Evolutionary conservation across 2,888 invertebrate genomes (phyloP).

Genomic region (Druceiella hillmani): DNA sequence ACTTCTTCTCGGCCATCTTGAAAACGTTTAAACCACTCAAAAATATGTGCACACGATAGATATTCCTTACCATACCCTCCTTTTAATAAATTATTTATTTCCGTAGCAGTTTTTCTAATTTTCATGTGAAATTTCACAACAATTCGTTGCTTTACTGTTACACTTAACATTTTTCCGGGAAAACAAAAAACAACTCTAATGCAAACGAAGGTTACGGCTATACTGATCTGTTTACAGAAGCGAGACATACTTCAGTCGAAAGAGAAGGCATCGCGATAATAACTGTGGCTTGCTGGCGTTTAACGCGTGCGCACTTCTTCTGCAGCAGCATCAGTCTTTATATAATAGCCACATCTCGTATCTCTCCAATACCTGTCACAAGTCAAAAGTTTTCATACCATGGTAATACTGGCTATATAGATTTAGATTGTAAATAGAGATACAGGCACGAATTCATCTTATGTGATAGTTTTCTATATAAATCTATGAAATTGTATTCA

Average conservation of each 20-base stretch:
- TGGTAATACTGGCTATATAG: too few relatives aligned
- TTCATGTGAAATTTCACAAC: not conserved
- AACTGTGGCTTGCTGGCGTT: not conserved
- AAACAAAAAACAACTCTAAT: too few relatives aligned
- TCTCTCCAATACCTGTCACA: too few relatives aligned
- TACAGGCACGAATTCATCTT: too few relatives aligned
- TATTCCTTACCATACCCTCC: not conserved
- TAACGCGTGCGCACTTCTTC: constrained; percentile 6
- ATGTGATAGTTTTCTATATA: too few relatives aligned
- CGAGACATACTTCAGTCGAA: too few relatives aligned
- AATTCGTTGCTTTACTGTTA: not conserved
- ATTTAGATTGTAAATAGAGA: too few relatives aligned
- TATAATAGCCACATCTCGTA: not conserved
- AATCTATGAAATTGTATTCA: too few relatives aligned
- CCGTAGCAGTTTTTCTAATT: not conserved
- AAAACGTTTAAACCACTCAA: not conserved
- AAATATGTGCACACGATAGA: constrained; percentile 1
- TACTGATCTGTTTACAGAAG: too few relatives aligned
- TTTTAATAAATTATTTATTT: not conserved
- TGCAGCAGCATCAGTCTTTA: constrained; percentile 3
- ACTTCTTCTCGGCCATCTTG: not conserved
- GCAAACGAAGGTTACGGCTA: too few relatives aligned
- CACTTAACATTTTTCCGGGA: not conserved
- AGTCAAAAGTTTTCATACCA: too few relatives aligned
- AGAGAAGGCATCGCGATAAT: too few relatives aligned